Base-by-base conservation (phyloP, 2,113 vertebrate genomes). In the Empidonax alnorum region DNA sequence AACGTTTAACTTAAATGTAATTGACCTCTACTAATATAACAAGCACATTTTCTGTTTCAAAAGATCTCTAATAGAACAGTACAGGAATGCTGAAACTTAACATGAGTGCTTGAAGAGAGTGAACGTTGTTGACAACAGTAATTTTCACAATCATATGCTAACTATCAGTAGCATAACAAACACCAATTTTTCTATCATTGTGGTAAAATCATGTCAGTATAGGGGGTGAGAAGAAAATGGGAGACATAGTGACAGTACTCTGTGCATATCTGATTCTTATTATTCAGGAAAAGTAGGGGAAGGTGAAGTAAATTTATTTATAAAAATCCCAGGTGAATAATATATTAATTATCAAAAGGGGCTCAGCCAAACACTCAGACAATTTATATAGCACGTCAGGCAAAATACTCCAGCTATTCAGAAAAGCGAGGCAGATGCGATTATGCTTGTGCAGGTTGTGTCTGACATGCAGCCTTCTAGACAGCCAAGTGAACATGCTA, bases 401-500 rank as follows among this genome's bases (percentile, higher is more conserved):
- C 56, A 94, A 97, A 94, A 95, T 49, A 96, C 66, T 35, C 62
- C 91, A 97, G 87, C 50, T 78, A 58, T 87, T 96, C 58, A 96
- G 75, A 94, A 79, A 93, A 72, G 2, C 1, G 2, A 94, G 91
- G 93, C 91, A 95, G 74, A 68, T 73, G 69, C 81, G 56, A 97
- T 86, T 79, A 73, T 65, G 41, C 80, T 92, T 50, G 62, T 94
- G 88, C 81, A 61, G 68, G 84, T 77, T 85, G 84, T 94, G 90
- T 94, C 90, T 96, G 96, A 96, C 82, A 88, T 39, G 80, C 90
- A 81, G 84, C 41, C 7, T 95, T 95, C 82, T 6, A 90, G 92
- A 92, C 83, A 97, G 72, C 68, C 94, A 95, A 93, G 87, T 61
- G 90, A 95, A 87, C 82, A 94, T 50, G 85, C 73, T 96, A 88